Evolutionary conservation across 2,797 vertebrate species (phyloP), one percentile per base, ranked within the genome.

Genomic region (Trematomus bernacchii): DNA sequence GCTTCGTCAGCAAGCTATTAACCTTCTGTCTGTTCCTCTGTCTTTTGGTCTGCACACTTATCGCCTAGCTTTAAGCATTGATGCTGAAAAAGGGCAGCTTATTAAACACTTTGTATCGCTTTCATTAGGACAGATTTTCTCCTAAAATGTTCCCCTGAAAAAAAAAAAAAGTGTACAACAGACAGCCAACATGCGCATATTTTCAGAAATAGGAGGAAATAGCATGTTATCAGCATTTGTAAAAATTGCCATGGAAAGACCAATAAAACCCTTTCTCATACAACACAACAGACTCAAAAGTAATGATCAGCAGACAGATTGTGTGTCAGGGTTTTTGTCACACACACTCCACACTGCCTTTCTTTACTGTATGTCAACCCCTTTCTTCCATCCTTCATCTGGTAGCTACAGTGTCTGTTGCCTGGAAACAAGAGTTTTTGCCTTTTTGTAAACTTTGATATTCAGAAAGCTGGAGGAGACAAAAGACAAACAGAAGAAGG

Each of bases 341-440:
- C 30, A 55, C 10, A 52, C 59, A 72, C 16, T 48, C 19, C 53
- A 60, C 18, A 63, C 51, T 21, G 54, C 40, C 51, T 53, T 62
- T 75, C 63, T 65, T 7, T 42, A 23, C 30, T 40, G 16, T 11
- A 50, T 58, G 7, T 63, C 43, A 21, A 54, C 15, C 18, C 76
- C 46, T 64, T 55, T 66, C 42, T 30, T n/a, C n/a, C 10, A 46
- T 40, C 13, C 23, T 52, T 44, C 16, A 21, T 83, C 37, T 73
- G 12, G 48, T 70, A 76, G 48, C 23, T 58, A 43, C 33, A 1
- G 30, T 19, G 65, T 33, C 37, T 76, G 89, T 92, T 92, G 91
- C 89, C 79, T 82, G 80, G 89, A 87, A 89, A 92, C 88, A 59
- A 55, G 73, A 81, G 72, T 71, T 73, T 80, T 40, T 76, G 15